Percentiles rank a stretch among this genome's conserved stretches.
Evolutionary conservation across 2,113 vertebrate species (phyloP).

Genomic region (Ondatra zibethicus): DNA sequence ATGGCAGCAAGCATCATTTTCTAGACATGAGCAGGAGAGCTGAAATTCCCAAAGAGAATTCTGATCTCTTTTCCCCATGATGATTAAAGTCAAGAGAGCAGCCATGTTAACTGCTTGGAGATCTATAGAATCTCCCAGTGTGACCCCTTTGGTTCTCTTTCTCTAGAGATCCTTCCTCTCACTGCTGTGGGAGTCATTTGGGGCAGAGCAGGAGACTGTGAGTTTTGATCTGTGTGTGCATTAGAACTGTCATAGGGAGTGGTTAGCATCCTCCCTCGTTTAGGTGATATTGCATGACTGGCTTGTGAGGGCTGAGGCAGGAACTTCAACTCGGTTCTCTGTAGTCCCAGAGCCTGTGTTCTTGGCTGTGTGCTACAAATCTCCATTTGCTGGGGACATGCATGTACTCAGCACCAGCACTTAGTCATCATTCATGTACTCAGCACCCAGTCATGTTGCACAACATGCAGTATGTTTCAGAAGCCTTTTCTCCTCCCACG

Average conservation of each 20-base stretch:
- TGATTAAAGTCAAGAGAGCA: background rate
- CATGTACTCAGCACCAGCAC: background rate
- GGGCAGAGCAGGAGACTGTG: background rate
- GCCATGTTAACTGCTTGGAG: fast-evolving
- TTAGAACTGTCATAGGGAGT: background rate
- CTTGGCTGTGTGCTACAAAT: fast-evolving
- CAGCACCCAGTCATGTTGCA: background rate
- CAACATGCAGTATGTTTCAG: fast-evolving
- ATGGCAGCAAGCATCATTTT: background rate
- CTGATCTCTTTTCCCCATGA: background rate
- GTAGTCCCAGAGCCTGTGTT: background rate
- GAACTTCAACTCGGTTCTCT: background rate
- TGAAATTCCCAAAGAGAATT: background rate
- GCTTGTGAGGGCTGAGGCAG: background rate
- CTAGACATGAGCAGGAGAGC: background rate
- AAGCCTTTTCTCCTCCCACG: background rate
- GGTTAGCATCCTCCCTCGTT: background rate
- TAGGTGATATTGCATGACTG: background rate
- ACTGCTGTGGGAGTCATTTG: background rate
- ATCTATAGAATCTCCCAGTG: background rate
- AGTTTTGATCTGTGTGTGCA: fast-evolving
- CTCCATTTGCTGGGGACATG: background rate
- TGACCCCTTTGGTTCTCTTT: background rate
- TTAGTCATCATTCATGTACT: background rate
- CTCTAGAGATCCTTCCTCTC: background rate